These are phyloP conservation scores for Molorchus minor DNA, from an alignment of 2,888 invertebrate genomes.

Conservation along the genomic window DNA sequence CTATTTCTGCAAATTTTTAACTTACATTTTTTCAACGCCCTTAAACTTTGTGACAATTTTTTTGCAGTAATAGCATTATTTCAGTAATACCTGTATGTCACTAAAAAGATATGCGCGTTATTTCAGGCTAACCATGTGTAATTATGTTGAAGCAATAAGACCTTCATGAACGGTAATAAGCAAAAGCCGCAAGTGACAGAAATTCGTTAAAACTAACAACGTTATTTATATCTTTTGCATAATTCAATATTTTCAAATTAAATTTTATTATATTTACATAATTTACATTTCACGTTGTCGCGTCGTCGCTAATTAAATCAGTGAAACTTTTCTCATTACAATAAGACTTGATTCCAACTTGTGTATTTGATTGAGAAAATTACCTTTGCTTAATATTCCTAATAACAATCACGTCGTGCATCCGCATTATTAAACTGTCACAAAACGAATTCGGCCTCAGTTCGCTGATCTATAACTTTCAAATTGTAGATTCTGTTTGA, in stretches of 20 bases:
- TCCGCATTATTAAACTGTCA: slow-evolving; percentile 30
- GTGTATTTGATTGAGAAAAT: slow-evolving; percentile 47
- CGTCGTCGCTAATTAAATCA: slow-evolving; percentile 54
- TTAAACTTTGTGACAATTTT: too few relatives aligned
- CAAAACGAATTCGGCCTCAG: slow-evolving; percentile 29
- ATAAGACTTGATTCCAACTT: slow-evolving; percentile 42
- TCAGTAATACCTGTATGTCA: too few relatives aligned
- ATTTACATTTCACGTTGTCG: slow-evolving; percentile 54
- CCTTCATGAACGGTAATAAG: slow-evolving; percentile 13
- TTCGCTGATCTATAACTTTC: slow-evolving; percentile 29
- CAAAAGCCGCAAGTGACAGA: slow-evolving; percentile 2
- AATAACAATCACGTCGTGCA: slow-evolving; percentile 32
- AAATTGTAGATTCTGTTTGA: slow-evolving; percentile 25
- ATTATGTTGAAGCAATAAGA: too few relatives aligned
- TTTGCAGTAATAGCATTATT: too few relatives aligned
- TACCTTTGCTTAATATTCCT: slow-evolving; percentile 36
- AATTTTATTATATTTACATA: slow-evolving; percentile 54
- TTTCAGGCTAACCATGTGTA: too few relatives aligned
- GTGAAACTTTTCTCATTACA: slow-evolving; percentile 54
- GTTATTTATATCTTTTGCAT: slow-evolving; percentile 48
- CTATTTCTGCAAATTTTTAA: too few relatives aligned
- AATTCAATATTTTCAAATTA: slow-evolving; percentile 53
- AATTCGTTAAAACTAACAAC: slow-evolving; percentile 24
- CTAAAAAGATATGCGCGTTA: too few relatives aligned
- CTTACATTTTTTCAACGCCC: too few relatives aligned